Conservation (phyloP, 2,888 invertebrate genomes). For the Reticulitermes lucifugus region DNA sequence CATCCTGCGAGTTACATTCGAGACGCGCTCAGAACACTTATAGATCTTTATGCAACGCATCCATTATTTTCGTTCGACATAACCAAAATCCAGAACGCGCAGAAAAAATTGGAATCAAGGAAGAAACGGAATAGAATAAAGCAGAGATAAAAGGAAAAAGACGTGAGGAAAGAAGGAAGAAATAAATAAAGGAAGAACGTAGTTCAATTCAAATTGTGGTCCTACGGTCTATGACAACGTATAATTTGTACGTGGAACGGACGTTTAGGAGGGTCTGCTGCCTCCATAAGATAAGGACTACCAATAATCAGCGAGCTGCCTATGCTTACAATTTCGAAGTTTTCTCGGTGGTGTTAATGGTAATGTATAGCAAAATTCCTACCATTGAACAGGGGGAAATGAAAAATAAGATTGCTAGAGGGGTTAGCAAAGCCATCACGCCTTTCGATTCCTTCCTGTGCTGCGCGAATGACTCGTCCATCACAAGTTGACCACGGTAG, state of each 20-base stretch:
- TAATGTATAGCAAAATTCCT: not conserved
- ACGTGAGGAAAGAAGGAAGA: not conserved
- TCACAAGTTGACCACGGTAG: not conserved
- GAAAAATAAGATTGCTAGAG: not conserved
- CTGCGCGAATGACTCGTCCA: constrained; percentile 6
- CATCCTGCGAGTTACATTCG: no score
- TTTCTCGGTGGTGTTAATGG: not conserved
- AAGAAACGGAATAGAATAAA: no score
- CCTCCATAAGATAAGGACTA: no score
- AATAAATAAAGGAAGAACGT: not conserved
- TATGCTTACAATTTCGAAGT: not conserved
- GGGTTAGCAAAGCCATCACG: not conserved
- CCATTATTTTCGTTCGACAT: no score
- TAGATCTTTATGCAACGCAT: no score
- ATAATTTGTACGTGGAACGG: no score
- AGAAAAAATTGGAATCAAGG: no score
- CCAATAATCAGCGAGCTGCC: not conserved
- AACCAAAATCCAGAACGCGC: no score
- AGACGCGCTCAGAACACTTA: no score
- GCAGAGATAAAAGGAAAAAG: not conserved
- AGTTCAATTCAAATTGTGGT: no score
- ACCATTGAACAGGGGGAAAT: constrained; percentile 3
- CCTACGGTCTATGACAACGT: no score
- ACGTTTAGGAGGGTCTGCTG: no score
- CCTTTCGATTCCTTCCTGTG: constrained; percentile 1